Evolutionary conservation across 2,888 invertebrate genomes (phyloP), one percentile per base, ranked within the genome.

Genomic region (Zele albiditarsus): DNA sequence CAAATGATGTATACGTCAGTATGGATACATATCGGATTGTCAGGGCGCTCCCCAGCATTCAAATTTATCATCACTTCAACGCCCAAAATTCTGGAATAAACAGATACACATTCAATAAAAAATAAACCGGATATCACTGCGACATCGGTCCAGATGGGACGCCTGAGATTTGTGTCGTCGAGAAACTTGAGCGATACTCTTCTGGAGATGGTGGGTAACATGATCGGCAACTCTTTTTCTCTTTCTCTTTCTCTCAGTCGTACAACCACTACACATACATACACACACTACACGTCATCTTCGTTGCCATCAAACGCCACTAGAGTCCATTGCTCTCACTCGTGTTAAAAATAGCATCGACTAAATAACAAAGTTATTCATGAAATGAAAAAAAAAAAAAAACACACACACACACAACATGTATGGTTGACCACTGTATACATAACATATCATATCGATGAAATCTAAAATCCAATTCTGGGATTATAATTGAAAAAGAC

Each of bases 181-280:
- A 74, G 83, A 82, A 83, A 83, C 80, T 77, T 80, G 83, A 83
- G 80, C 78, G 77, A 80, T 79, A 82, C 78, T 82, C 77, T 77
- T 20, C 16, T 46, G 3, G 71, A 38, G 73, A 66, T 69, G 77
- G 74, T 76, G 63, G 63, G 83, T 82, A 83, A 83, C 78, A 80
- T 78, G 83, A 83, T 82, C 81, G 73, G 79, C 76, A 63, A 53
- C 53, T 53, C 53, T 53, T 23, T 23, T 53, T 23, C 53, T 23
- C n/a, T 53, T 53, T 46, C 46, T 46, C 46, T 46, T 53, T 53
- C 53, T 53, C 53, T 53, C 20, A 53, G 53, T 53, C n/a, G 20
- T 46, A 46, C n/a, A 20, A 10, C 53, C 8, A 20, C 53, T 12
- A 38, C n/a, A 28, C 31, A 63, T 3, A 63, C n/a, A 63, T 63